Evolutionary conservation across 2,888 invertebrate species (phyloP), one percentile per base, ranked within the genome.

Genomic region (Oligia fasciuncula): DNA sequence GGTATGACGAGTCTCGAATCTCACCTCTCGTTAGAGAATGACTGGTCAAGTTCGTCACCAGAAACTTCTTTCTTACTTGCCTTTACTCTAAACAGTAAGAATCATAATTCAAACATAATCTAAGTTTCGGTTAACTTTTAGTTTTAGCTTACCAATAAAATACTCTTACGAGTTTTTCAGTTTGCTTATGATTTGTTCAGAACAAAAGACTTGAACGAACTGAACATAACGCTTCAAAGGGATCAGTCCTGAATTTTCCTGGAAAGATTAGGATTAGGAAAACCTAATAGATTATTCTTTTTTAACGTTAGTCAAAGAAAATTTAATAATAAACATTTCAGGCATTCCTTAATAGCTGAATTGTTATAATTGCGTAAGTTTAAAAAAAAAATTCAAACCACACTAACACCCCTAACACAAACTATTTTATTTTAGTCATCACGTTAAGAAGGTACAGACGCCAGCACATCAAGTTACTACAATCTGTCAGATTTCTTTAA

Each of bases 1-100:
- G 98, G 98, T 98, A 94, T 29, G 43, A 69, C 29, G 17, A 54
- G 1, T 43, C 35, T 73, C 2, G 29, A 29, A 29, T 23, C 4
- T 74, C n/a, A 66, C 46, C 51, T 69, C 40, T 60, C 19, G 17
- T 60, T 8, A n/a, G 9, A 40, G 23, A 70, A 9, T 54, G 8
- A 35, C 23, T 51, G 11, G 19, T 46, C 29, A 51, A 4, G 4
- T 35, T 69, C 29, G 19, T 51, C 23, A 51, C 23, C 23, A 54
- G 5, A 54, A 54, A 54, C 54, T 8, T 54, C 2, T 54, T 14
- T 14, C 54, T 3, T 19, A 19, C 19, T 35, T 35, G 35, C 23
- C 8, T n/a, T 40, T 19, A 69, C 19, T 69, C 13, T 13, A 19
- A 49, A 29, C 49, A 13, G 13, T 29, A 51, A 49, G 49, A 13